A percentile compares a stretch with the other conserved stretches of the same genome.
phyloP scores from a whole-genome alignment of 2,113 vertebrate species.

The Notarius lentiginosus region DNA sequence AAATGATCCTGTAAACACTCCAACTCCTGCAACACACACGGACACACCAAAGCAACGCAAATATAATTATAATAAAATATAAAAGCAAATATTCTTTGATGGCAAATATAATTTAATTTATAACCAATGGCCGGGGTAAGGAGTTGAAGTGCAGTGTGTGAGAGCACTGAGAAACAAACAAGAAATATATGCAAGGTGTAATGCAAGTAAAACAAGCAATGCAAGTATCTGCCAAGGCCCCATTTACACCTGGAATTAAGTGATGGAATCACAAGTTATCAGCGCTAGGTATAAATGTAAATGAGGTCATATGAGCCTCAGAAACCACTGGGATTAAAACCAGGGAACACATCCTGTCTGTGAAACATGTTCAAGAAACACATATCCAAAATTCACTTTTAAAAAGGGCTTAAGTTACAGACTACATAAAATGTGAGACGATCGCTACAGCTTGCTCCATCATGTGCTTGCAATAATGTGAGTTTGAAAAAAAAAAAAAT shows the following conservation, averaged over 20 bases:
- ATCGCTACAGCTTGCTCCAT: background rate
- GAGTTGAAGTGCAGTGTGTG: background rate
- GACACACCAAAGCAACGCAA: background rate
- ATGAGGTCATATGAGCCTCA: background rate
- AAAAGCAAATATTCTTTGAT: background rate
- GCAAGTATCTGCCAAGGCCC: background rate
- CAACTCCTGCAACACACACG: constrained; percentile 77
- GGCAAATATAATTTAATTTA: background rate
- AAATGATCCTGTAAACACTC: constrained; percentile 97
- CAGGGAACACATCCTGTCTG: background rate
- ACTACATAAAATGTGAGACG: background rate
- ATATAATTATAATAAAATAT: too few relatives aligned
- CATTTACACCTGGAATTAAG: background rate
- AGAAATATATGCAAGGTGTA: background rate
- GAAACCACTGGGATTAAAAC: background rate
- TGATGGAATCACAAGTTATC: background rate
- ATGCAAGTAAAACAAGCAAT: background rate
- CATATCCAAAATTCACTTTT: background rate
- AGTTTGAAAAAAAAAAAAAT: background rate
- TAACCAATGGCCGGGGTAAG: background rate
- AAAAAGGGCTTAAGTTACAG: background rate
- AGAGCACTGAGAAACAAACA: background rate
- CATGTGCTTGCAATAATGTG: background rate
- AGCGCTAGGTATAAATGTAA: background rate
- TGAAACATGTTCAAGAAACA: background rate